Evolutionary conservation across 1,140 invertebrate species (phyloP), one percentile per base, ranked within the genome.

Genomic region (Dendroctonus ponderosae): DNA sequence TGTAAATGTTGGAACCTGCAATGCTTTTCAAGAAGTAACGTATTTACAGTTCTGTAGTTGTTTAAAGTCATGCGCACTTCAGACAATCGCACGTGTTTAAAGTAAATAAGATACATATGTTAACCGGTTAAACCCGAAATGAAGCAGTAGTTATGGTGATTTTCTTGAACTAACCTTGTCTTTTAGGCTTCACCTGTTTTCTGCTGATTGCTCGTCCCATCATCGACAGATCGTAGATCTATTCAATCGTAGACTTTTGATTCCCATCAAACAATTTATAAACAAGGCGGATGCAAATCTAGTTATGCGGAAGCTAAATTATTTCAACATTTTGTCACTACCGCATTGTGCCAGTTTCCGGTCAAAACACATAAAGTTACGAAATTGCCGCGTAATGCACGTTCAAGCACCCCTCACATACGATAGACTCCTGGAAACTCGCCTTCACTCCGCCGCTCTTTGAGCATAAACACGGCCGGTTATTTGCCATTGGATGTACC

Each of bases 121-220:
- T 11, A 9, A 46, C 44, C 12, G 26, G 26, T 26, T 26, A 3
- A 26, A 26, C 26, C 26, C 5, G 7, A 51, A 51, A 51, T 8
- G 41, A 0, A 3, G 58, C 2, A 46, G 3, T 2, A 40, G 2
- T 40, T 26, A 37, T 26, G 1, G 26, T 1, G 26, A 26, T 26
- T 26, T 1, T 26, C 26, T 26, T 15, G 49, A 12, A 37, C 66
- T 69, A 26, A 75, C 73, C 73, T 79, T 77, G 78, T 62, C 76
- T 65, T 70, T 78, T 75, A 26, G 77, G 77, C 67, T 79, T 79
- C 26, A 76, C 75, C 56, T 79, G 77, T 71, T 79, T 79, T 51
- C 77, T 66, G n/a, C 77, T 71, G 73, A 75, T 26, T 26, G 26
- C 1, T 26, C 26, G 26, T 26, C 26, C 26, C 26, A 26, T 26